A percentile compares a stretch with the other conserved stretches of the same genome.
Evolutionary conservation across 2,797 vertebrate species (phyloP).

Genomic region (Sebastes itinus): DNA sequence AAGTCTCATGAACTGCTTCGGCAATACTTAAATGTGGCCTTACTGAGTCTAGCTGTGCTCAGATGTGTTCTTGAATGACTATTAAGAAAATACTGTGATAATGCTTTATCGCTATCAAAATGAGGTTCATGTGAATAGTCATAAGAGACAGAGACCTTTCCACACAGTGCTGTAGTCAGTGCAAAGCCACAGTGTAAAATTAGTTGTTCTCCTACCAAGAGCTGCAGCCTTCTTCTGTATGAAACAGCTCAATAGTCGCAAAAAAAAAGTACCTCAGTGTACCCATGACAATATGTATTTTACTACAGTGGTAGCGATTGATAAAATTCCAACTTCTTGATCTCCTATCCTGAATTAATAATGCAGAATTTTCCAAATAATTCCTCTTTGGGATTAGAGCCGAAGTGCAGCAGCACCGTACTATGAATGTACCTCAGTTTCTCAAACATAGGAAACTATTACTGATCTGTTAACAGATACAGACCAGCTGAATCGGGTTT

Average conservation of each 20-base stretch:
- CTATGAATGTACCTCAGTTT: slow-evolving; percentile 44
- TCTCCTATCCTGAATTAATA: slow-evolving; percentile 23
- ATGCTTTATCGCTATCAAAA: slow-evolving; percentile 41
- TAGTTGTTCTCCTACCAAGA: slow-evolving; percentile 46
- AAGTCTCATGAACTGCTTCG: slow-evolving; percentile 31
- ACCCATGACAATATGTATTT: slow-evolving; percentile 34
- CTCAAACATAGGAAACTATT: slow-evolving; percentile 22
- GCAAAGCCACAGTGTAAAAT: slow-evolving; percentile 78
- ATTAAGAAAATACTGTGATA: slow-evolving; percentile 45
- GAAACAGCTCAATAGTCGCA: slow-evolving; percentile 49
- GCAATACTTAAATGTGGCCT: slow-evolving; percentile 36
- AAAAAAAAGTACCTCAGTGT: slow-evolving; percentile 59
- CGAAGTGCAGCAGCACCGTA: slow-evolving; percentile 47
- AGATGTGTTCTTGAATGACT: slow-evolving; percentile 27
- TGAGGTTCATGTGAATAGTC: slow-evolving; percentile 54
- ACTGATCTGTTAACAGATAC: slow-evolving; percentile 34
- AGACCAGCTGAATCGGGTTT: slow-evolving; percentile 45
- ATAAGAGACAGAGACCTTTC: slow-evolving; percentile 45
- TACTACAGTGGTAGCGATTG: slow-evolving; percentile 44
- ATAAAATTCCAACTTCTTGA: slow-evolving; percentile 17
- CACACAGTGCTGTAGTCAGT: slow-evolving; percentile 80
- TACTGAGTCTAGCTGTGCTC: slow-evolving; percentile 28
- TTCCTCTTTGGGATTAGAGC: slow-evolving; percentile 63
- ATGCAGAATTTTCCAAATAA: slow-evolving; percentile 28
- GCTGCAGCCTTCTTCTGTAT: slow-evolving; percentile 42